Base-by-base conservation (phyloP, 2,888 invertebrate species). In the Smittia aterrima region DNA sequence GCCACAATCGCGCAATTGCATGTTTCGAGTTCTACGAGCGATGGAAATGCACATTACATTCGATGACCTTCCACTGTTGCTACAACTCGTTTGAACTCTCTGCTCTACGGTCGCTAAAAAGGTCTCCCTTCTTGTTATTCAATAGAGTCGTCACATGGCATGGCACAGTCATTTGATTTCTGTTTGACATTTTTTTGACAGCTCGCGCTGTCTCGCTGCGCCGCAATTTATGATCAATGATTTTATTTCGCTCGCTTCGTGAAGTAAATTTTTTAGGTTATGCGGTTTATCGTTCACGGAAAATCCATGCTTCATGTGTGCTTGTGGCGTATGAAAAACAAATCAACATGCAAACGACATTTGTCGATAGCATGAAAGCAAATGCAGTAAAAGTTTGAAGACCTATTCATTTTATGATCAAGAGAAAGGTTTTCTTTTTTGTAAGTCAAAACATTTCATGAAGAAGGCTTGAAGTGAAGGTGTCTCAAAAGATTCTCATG, bases 111-210 rank as follows among this genome's bases (percentile, higher is more conserved):
- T 16, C 58, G 22, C 3, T 11, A 22, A 58, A 58, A 58, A 58
- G 18, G 58, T 22, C 58, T 58, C 58, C 9, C n/a, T 11, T 13
- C 58, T 18, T 18, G 22, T 58, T 58, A 22, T 22, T 58, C 18
- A 58, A 58, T 58, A 58, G 9, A 58, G 58, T 22, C 58, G 47
- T 47, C 47, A 47, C 16, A 16, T 47, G 47, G 16, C 18, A 18
- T 18, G 58, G 18, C 58, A 64, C 64, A 27, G 27, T 4, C 64
- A 27, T 64, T 64, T 64, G 64, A 64, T 64, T 58, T 64, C 27
- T 64, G 64, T 64, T 64, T 64, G 64, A 64, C 64, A 58, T 58
- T 64, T 64, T 64, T 64, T 25, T 64, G 64, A 64, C 64, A 64
- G 64, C 25, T 9, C 64, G 11, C 58, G 58, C 58, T 58, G 58